These are phyloP conservation scores for Aphelinus atriplicis DNA, from an alignment of 1,140 invertebrate species.

Conservation along the genomic window DNA sequence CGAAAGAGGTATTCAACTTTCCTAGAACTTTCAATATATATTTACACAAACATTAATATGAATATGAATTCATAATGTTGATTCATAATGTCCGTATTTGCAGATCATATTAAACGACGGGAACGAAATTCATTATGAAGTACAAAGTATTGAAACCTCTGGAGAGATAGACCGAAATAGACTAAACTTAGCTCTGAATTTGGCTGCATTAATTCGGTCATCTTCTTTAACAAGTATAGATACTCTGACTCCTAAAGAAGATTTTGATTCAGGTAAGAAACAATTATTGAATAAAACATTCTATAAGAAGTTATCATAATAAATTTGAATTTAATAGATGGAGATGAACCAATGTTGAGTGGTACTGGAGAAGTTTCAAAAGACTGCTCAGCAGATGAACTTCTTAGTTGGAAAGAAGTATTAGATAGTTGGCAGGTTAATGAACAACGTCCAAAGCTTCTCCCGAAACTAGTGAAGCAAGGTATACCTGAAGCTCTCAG, in stretches of 20 bases:
- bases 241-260: slow-evolving; percentile 79
- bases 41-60: slow-evolving; percentile 11
- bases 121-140: slow-evolving; percentile 77
- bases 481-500: slow-evolving; percentile 96
- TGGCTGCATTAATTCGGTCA: slow-evolving; percentile 78
- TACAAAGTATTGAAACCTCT: slow-evolving; percentile 82
- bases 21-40: slow-evolving; percentile 13
- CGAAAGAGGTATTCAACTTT: slow-evolving; percentile 78
- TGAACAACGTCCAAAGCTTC: slow-evolving; percentile 80
- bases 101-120: slow-evolving; percentile 67
- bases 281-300: neutral
- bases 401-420: slow-evolving; percentile 93
- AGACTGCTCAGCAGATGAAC: slow-evolving; percentile 91
- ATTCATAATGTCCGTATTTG: slow-evolving; percentile 26
- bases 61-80: slow-evolving; percentile 26
- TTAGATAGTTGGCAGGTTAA: slow-evolving; percentile 83
- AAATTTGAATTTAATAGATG: slow-evolving; percentile 68
- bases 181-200: slow-evolving; percentile 77
- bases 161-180: slow-evolving; percentile 84
- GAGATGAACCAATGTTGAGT: slow-evolving; percentile 94
- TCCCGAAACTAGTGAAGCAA: slow-evolving; percentile 81
- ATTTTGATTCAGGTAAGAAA: slow-evolving; percentile 78
- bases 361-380: slow-evolving; percentile 96
- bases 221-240: slow-evolving; percentile 79
- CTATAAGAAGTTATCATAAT: no score